These are phyloP conservation scores for Serripes groenlandicus DNA, from an alignment of 2,888 invertebrate species.

Conservation along the genomic window DNA sequence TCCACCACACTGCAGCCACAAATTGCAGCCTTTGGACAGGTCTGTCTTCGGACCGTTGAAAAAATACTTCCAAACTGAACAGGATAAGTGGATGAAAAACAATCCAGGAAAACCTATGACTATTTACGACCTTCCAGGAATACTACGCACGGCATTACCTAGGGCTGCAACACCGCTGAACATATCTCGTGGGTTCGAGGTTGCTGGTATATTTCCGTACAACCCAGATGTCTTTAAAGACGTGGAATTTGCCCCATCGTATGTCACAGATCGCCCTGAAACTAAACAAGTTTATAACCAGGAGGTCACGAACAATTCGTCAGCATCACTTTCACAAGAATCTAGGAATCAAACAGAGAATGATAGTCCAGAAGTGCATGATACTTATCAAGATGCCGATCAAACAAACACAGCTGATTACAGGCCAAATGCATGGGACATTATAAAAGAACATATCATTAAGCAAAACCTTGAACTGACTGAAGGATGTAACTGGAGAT, in stretches of 20 bases:
- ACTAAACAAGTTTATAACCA: background rate
- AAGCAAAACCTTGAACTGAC: too few species aligned
- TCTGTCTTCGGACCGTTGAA: conserved; percentile 86
- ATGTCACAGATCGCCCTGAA: conserved; percentile 15
- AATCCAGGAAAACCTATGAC: conserved; percentile 82
- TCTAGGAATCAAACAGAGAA: background rate
- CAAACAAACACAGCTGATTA: too few species aligned
- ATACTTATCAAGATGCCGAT: too few species aligned
- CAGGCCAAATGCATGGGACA: too few species aligned
- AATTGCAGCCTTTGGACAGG: conserved; percentile 86
- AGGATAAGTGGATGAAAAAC: conserved; percentile 79
- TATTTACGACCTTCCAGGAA: conserved; percentile 36
- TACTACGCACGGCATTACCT: background rate
- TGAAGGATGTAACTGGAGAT: background rate
- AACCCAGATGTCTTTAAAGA: conserved; percentile 12
- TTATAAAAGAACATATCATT: too few species aligned
- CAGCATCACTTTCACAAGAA: background rate
- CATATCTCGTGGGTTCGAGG: conserved; percentile 18
- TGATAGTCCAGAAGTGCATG: background rate
- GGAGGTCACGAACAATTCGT: background rate
- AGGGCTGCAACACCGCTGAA: conserved; percentile 16
- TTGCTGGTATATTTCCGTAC: conserved; percentile 11
- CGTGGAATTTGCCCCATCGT: conserved; percentile 8
- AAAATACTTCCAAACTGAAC: conserved; percentile 64
- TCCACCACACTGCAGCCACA: conserved; percentile 76